phyloP scores from a whole-genome alignment of 2,113 vertebrate species.

The Puffinus mauretanicus region DNA sequence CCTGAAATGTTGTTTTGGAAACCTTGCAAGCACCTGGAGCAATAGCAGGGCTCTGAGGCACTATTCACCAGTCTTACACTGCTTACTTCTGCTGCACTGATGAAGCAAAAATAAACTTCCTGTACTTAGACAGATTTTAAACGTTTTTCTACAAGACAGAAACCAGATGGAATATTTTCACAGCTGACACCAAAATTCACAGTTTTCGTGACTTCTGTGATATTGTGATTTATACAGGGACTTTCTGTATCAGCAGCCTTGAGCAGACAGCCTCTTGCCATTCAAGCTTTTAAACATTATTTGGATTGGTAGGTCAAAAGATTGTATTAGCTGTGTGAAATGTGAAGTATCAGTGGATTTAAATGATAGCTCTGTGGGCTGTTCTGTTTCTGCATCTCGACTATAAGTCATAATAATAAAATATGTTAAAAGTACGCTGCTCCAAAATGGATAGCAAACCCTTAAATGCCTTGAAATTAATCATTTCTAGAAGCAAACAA shows the following conservation, averaged over 20 bases:
- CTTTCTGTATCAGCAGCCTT: conserved; percentile 47
- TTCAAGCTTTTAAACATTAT: neutral
- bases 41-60: conserved; percentile 3
- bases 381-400: neutral
- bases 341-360: neutral
- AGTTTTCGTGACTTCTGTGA: conserved; percentile 50
- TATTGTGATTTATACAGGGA: conserved; percentile 60
- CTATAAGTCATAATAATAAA: neutral
- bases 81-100: conserved; percentile 41
- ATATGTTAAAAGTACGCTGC: neutral
- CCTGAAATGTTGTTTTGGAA: conserved; percentile 22
- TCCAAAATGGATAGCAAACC: neutral
- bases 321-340: conserved; percentile 6
- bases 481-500: neutral
- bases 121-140: conserved; percentile 65
- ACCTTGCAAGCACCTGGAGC: neutral
- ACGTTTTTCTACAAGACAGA: conserved; percentile 67
- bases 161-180: conserved; percentile 71
- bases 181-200: conserved; percentile 68
- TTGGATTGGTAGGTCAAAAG: conserved; percentile 44
- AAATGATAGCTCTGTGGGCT: neutral
- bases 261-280: conserved; percentile 21
- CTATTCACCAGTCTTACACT: conserved; percentile 6
- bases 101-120: conserved; percentile 62
- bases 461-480: neutral